These are phyloP conservation scores for Chloroclystis v-ata DNA, from an alignment of 2,888 invertebrate genomes.

Conservation along the genomic window DNA sequence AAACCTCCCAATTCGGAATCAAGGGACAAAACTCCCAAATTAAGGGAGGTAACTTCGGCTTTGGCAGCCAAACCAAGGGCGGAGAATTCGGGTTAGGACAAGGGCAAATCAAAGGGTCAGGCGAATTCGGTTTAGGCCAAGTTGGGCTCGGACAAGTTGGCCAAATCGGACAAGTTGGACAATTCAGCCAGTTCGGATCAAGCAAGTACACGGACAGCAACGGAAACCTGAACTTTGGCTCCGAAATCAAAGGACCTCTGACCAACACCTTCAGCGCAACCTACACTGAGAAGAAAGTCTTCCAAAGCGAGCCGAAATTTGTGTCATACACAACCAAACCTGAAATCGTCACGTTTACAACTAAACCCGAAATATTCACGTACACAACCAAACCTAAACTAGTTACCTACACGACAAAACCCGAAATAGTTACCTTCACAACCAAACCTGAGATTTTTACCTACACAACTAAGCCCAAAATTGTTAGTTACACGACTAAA, in stretches of 20 bases:
- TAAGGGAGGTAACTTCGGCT: constrained; percentile 16
- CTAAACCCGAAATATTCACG: constrained; percentile 53
- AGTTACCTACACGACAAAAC: constrained; percentile 48
- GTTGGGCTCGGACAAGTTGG: constrained; percentile 35
- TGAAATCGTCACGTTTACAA: constrained; percentile 53
- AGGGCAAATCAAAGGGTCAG: constrained; percentile 33
- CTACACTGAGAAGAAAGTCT: constrained; percentile 59
- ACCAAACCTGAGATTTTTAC: constrained; percentile 47
- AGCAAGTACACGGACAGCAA: constrained; percentile 38
- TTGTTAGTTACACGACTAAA: constrained; percentile 50
- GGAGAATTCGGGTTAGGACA: constrained; percentile 7
- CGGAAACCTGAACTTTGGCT: constrained; percentile 36
- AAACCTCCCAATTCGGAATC: constrained; percentile 31
- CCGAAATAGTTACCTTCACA: constrained; percentile 39
- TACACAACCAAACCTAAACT: constrained; percentile 54
- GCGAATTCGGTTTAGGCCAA: constrained; percentile 39
- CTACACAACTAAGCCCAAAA: constrained; percentile 47
- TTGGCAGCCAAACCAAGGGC: constrained; percentile 1
- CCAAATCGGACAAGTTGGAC: constrained; percentile 29
- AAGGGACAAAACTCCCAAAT: constrained; percentile 32
- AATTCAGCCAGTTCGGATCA: constrained; percentile 37
- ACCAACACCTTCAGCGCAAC: constrained; percentile 58
- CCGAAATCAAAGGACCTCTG: constrained; percentile 51
- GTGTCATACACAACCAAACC: constrained; percentile 58
- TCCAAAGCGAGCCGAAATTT: constrained; percentile 54